Conservation (phyloP, 2,888 invertebrate species). For the Ormyrus labotus region DNA sequence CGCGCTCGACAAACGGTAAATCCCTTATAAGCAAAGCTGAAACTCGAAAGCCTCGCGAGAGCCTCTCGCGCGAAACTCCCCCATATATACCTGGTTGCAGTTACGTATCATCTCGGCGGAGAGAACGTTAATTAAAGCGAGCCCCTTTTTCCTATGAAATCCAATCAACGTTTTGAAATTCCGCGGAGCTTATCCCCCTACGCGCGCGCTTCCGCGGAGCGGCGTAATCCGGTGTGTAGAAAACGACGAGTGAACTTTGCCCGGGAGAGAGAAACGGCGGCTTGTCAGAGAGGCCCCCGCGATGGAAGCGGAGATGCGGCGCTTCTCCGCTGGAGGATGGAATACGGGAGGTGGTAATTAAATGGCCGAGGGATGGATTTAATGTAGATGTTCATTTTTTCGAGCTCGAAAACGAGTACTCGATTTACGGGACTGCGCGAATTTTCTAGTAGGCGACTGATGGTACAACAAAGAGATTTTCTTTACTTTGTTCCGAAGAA, state of each 20-base stretch:
- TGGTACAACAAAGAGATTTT: too few species aligned
- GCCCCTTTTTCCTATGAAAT: slow-evolving; percentile 44
- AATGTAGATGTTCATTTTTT: too few species aligned
- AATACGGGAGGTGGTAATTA: too few species aligned
- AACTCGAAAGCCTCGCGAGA: too few species aligned
- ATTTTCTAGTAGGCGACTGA: too few species aligned
- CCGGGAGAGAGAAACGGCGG: slow-evolving; percentile 55
- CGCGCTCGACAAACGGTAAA: slow-evolving; percentile 36
- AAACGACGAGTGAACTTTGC: slow-evolving; percentile 62
- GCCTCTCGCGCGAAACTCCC: slow-evolving; percentile 13
- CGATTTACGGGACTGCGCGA: too few species aligned
- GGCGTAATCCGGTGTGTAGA: slow-evolving; percentile 62
- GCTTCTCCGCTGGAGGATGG: too few species aligned
- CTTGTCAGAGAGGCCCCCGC: slow-evolving; percentile 54
- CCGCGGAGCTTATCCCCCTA: slow-evolving; percentile 32
- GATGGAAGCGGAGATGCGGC: too few species aligned
- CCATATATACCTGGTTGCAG: not conserved
- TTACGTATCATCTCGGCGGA: slow-evolving; percentile 29
- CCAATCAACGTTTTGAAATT: slow-evolving; percentile 54
- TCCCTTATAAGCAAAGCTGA: slow-evolving; percentile 30
- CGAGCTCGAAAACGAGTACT: too few species aligned
- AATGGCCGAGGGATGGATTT: too few species aligned
- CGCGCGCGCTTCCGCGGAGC: slow-evolving; percentile 36
- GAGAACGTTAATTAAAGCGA: slow-evolving; percentile 45
- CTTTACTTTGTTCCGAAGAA: too few species aligned